A percentile compares a stretch with the other conserved stretches of the same genome.
Evolutionary conservation across 1,140 invertebrate genomes (phyloP).

Genomic region (Rhopalosiphum padi): DNA sequence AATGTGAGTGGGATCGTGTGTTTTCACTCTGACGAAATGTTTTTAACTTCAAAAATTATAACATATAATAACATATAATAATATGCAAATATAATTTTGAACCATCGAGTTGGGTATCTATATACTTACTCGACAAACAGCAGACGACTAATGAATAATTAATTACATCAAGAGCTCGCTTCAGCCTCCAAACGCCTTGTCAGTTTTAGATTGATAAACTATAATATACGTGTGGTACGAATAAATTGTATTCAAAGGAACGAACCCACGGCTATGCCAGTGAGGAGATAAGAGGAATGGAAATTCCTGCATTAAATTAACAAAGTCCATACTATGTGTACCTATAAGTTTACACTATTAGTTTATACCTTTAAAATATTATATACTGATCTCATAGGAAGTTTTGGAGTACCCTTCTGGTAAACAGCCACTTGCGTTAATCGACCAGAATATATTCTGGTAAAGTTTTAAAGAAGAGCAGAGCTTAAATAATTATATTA

Average conservation of each 20-base stretch:
- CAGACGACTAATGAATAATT: constrained; percentile 24
- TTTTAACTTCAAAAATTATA: not conserved
- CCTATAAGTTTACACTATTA: too few relatives aligned
- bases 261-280: not conserved
- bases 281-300: not conserved
- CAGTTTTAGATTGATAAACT: not conserved
- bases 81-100: not conserved
- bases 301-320: not conserved
- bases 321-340: not conserved
- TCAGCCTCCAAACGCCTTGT: not conserved
- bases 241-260: not conserved
- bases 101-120: not conserved
- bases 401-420: not conserved
- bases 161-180: not conserved
- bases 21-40: not conserved
- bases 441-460: not conserved
- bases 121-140: not conserved
- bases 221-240: not conserved
- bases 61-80: not conserved
- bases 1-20: not conserved
- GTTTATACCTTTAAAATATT: not conserved
- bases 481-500: not conserved
- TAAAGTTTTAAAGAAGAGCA: not conserved
- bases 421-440: not conserved
- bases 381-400: not conserved